Evolutionary conservation across 2,888 invertebrate species (phyloP).

Genomic region (Apamea epomidion): DNA sequence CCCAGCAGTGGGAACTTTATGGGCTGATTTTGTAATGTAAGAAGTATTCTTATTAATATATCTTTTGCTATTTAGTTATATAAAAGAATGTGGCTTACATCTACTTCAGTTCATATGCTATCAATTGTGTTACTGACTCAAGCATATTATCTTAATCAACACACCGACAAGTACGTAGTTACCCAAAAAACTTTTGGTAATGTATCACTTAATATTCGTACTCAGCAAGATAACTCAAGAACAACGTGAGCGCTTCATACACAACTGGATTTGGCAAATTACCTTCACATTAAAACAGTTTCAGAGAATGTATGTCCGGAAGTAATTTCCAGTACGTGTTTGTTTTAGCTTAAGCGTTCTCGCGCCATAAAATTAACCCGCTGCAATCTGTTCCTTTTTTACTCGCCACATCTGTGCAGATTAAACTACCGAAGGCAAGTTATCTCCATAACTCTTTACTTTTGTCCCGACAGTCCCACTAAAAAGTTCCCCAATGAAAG

Average conservation of each 20-base stretch:
- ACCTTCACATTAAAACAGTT: conserved; percentile 80
- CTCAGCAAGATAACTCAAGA: conserved; percentile 58
- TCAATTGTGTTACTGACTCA: not conserved
- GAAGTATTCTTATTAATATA: not conserved
- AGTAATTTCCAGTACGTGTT: conserved; percentile 84
- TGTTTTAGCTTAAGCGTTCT: conserved; percentile 81
- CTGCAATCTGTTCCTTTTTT: conserved; percentile 79
- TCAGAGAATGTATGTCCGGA: conserved; percentile 79
- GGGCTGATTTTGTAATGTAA: no score
- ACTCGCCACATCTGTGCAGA: conserved; percentile 75
- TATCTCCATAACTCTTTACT: conserved; percentile 79
- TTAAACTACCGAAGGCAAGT: conserved; percentile 74
- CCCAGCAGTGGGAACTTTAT: no score
- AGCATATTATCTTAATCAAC: not conserved
- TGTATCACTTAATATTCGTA: conserved; percentile 53
- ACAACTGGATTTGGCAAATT: conserved; percentile 81
- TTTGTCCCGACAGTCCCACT: conserved; percentile 69
- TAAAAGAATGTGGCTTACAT: not conserved
- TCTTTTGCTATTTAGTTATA: not conserved
- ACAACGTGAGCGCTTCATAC: conserved; percentile 72
- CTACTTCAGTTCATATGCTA: not conserved
- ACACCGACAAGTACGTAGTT: not conserved
- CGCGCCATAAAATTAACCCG: conserved; percentile 81
- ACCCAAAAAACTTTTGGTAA: conserved; percentile 26
- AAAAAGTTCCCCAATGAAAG: conserved; percentile 75